Evolutionary conservation across 2,113 vertebrate genomes (phyloP).

Genomic region (Xiphophorus hellerii): DNA sequence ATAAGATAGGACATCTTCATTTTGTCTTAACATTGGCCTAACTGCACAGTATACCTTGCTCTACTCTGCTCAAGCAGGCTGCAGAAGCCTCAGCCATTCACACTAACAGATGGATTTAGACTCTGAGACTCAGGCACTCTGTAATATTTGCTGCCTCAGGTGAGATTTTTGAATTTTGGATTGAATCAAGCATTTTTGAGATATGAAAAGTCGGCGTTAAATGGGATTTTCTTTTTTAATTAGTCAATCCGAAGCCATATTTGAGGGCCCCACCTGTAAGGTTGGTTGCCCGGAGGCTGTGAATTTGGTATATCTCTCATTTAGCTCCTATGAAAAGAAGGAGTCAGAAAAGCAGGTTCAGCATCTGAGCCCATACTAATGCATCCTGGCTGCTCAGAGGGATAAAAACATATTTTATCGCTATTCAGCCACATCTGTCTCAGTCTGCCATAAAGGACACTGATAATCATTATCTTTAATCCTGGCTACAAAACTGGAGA

Average conservation of each 20-base stretch:
- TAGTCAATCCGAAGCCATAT: constrained; percentile 41
- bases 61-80: constrained; percentile 11
- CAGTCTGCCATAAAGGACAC: not conserved
- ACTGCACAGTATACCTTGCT: constrained; percentile 43
- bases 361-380: constrained; percentile 14
- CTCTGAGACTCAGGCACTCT: constrained; percentile 48
- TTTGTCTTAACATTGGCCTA: constrained; percentile 39
- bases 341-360: constrained; percentile 19
- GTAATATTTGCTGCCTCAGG: constrained; percentile 64
- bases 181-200: constrained; percentile 58
- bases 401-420: not conserved
- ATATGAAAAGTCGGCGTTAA: constrained; percentile 57
- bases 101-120: constrained; percentile 60
- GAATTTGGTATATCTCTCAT: constrained; percentile 44
- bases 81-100: constrained; percentile 21
- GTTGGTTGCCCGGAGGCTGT: constrained; percentile 18
- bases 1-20: constrained; percentile 70
- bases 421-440: not conserved
- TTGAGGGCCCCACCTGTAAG: constrained; percentile 39
- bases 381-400: not conserved
- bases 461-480: not conserved
- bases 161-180: constrained; percentile 61
- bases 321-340: constrained; percentile 39
- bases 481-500: not conserved
- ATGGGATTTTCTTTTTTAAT: constrained; percentile 72